Evolutionary conservation across 2,888 invertebrate genomes (phyloP).

Genomic region (Plebejus argus): DNA sequence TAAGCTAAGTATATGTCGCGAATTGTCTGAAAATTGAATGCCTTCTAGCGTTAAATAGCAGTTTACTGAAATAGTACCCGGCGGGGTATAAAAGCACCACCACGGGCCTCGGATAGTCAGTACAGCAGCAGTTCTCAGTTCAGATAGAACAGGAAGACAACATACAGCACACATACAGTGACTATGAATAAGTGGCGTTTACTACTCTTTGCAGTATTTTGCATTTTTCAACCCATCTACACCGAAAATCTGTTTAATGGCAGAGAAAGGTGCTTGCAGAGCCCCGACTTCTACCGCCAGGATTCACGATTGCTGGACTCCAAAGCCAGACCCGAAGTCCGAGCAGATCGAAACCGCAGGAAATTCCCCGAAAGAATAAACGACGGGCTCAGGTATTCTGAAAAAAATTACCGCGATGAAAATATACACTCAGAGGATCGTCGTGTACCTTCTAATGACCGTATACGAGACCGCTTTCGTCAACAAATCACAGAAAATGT

Average conservation of each 20-base stretch:
- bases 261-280: slow-evolving; percentile 59
- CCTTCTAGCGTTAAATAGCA: slow-evolving; percentile 72
- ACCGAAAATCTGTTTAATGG: slow-evolving; percentile 69
- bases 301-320: slow-evolving; percentile 47
- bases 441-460: slow-evolving; percentile 1
- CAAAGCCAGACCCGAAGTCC: slow-evolving; percentile 27
- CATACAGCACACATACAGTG: slow-evolving; percentile 55
- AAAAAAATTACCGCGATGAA: background rate
- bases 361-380: background rate
- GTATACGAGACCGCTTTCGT: background rate
- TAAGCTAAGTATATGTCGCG: slow-evolving; percentile 21
- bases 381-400: background rate
- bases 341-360: slow-evolving; percentile 9
- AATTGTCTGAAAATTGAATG: slow-evolving; percentile 67
- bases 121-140: slow-evolving; percentile 59
- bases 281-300: slow-evolving; percentile 47
- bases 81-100: slow-evolving; percentile 60
- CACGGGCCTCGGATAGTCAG: slow-evolving; percentile 52
- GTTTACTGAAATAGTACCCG: slow-evolving; percentile 54
- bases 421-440: background rate
- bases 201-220: slow-evolving; percentile 67
- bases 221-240: slow-evolving; percentile 63
- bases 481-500: background rate
- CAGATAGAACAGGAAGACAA: slow-evolving; percentile 48
- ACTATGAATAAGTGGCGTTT: slow-evolving; percentile 79